A percentile compares a stretch with the other conserved stretches of the same genome.
Conservation (phyloP, 2,888 invertebrate genomes). For the Drosophila anceps region DNA sequence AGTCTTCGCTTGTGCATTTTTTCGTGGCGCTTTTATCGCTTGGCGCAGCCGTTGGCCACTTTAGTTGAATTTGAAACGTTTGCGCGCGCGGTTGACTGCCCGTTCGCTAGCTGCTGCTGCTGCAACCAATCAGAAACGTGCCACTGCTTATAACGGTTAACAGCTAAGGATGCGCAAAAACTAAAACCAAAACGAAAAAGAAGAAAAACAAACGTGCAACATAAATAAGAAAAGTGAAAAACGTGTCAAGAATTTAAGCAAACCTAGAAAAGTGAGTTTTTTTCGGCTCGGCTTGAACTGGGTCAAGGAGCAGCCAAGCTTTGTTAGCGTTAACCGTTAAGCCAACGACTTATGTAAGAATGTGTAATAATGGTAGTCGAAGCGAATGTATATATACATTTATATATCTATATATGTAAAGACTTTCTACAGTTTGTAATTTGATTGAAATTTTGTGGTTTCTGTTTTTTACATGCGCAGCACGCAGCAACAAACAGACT, state of each 20-base stretch:
- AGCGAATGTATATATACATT: conserved; percentile 7
- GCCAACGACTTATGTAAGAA: conserved; percentile 63
- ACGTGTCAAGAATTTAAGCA: conserved; percentile 45
- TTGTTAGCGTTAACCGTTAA: conserved; percentile 12
- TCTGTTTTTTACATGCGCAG: conserved; percentile 55
- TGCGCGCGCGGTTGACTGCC: conserved; percentile 75
- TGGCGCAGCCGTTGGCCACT: conserved; percentile 58
- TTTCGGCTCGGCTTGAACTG: conserved; percentile 32
- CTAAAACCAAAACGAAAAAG: too few species aligned
- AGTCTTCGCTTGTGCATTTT: conserved; percentile 31
- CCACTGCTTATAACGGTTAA: conserved; percentile 38
- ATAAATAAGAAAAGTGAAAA: conserved; percentile 43
- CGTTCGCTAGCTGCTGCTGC: conserved; percentile 18
- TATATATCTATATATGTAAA: conserved; percentile 23
- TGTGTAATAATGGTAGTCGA: conserved; percentile 17
- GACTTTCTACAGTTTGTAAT: conserved; percentile 66
- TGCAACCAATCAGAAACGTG: conserved; percentile 14
- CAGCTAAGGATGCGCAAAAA: conserved; percentile 25
- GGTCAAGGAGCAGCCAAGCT: conserved; percentile 48
- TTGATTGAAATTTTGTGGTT: conserved; percentile 58
- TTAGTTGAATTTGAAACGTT: conserved; percentile 83
- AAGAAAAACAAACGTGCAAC: conserved; percentile 29
- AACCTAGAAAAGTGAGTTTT: conserved; percentile 56
- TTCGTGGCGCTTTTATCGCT: conserved; percentile 65
- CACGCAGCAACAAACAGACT: conserved; percentile 47